phyloP scores from a whole-genome alignment of 2,888 invertebrate species.

The Yponomeuta malinellus region DNA sequence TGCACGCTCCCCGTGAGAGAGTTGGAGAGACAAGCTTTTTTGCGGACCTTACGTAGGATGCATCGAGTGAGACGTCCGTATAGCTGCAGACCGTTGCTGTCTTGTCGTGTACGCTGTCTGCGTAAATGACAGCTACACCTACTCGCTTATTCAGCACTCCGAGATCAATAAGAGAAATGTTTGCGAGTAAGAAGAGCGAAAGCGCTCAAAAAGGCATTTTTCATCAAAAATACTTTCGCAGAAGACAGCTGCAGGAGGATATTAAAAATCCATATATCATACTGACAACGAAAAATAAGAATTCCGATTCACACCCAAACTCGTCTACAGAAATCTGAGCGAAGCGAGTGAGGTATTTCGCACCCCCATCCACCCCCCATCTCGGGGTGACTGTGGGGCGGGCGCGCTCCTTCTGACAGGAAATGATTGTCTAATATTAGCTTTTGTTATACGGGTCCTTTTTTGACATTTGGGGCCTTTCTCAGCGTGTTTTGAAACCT shows the following conservation, averaged over 20 bases:
- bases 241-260: slow-evolving; percentile 61
- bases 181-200: slow-evolving; percentile 22
- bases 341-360: slow-evolving; percentile 48
- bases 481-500: slow-evolving; percentile 22
- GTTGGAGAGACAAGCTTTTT: slow-evolving; percentile 63
- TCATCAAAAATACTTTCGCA: slow-evolving; percentile 40
- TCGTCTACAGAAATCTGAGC: slow-evolving; percentile 66
- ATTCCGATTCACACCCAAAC: slow-evolving; percentile 67
- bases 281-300: slow-evolving; percentile 62
- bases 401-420: slow-evolving; percentile 67
- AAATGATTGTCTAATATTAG: slow-evolving; percentile 76
- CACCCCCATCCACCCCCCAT: slow-evolving; percentile 36
- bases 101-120: background rate
- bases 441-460: slow-evolving; percentile 71
- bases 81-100: slow-evolving; percentile 24
- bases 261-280: slow-evolving; percentile 71
- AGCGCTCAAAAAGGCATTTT: slow-evolving; percentile 34
- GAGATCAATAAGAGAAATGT: background rate
- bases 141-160: background rate
- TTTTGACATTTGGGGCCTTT: slow-evolving; percentile 53
- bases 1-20: slow-evolving; percentile 14
- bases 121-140: background rate
- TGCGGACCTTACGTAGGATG: slow-evolving; percentile 50
- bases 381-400: slow-evolving; percentile 40
- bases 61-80: slow-evolving; percentile 73